These are phyloP conservation scores for Ichneumoninae sp. DNA, from an alignment of 2,888 invertebrate genomes.

Conservation along the genomic window DNA sequence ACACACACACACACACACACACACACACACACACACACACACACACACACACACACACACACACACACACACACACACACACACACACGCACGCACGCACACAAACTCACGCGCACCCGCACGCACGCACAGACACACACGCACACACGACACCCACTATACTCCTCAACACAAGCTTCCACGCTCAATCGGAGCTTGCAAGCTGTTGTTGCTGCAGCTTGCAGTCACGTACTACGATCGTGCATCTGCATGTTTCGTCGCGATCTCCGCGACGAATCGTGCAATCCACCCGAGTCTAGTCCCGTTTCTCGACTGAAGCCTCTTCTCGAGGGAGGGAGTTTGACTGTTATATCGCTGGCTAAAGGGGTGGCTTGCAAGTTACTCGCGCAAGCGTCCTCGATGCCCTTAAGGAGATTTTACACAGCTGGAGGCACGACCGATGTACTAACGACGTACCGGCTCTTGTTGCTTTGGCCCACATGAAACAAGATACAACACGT, in stretches of 20 bases:
- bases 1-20: conserved; percentile 43
- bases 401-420: conserved; percentile 15
- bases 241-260: conserved; percentile 61
- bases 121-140: background rate
- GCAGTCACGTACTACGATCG: conserved; percentile 63
- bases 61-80: background rate
- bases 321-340: conserved; percentile 21
- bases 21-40: background rate
- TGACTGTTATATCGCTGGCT: conserved; percentile 42
- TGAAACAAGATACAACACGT: background rate
- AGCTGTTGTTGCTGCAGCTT: conserved; percentile 55
- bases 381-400: conserved; percentile 61
- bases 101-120: conserved; percentile 31
- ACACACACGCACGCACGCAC: background rate
- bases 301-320: conserved; percentile 45
- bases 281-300: conserved; percentile 51
- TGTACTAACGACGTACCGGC: conserved; percentile 10
- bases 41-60: background rate
- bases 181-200: conserved; percentile 41
- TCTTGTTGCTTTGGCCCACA: background rate
- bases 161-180: background rate
- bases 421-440: conserved; percentile 8
- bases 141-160: conserved; percentile 10
- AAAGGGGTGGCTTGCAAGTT: conserved; percentile 22
- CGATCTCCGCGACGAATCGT: conserved; percentile 26